Evolutionary conservation across 2,888 invertebrate genomes (phyloP).

Genomic region (Standfussiana lucernea): DNA sequence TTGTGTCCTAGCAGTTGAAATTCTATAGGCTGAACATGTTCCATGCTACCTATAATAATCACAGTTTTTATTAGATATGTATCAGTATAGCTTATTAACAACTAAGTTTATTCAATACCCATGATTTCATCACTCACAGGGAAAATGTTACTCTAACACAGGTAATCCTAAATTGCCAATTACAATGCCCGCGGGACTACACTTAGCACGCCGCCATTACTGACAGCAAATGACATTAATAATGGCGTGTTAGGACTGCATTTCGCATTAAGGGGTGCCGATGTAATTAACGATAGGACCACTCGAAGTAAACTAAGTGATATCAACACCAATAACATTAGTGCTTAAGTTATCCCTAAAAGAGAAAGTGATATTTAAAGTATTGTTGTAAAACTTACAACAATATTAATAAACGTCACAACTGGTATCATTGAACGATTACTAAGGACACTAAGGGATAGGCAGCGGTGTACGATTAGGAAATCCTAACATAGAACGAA

Average conservation of each 20-base stretch:
- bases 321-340: slow-evolving; percentile 17
- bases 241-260: slow-evolving; percentile 43
- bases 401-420: neutral
- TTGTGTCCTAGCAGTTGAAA: neutral
- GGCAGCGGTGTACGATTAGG: neutral
- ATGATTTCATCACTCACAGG: slow-evolving; percentile 3
- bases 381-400: neutral
- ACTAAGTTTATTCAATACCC: neutral
- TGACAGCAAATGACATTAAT: slow-evolving; percentile 47
- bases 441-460: no score
- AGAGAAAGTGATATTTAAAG: neutral
- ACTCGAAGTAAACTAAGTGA: slow-evolving; percentile 26
- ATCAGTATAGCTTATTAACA: neutral
- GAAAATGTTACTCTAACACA: slow-evolving; percentile 7
- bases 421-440: neutral
- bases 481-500: neutral
- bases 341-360: slow-evolving; percentile 23
- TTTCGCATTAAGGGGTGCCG: slow-evolving; percentile 17
- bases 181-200: slow-evolving; percentile 7
- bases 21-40: neutral
- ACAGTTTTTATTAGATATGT: neutral
- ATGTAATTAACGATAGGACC: slow-evolving; percentile 36
- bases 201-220: slow-evolving; percentile 25
- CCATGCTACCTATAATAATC: neutral
- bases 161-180: slow-evolving; percentile 24